phyloP scores from a whole-genome alignment of 1,140 invertebrate species.

The Drosophila punjabiensis region DNA sequence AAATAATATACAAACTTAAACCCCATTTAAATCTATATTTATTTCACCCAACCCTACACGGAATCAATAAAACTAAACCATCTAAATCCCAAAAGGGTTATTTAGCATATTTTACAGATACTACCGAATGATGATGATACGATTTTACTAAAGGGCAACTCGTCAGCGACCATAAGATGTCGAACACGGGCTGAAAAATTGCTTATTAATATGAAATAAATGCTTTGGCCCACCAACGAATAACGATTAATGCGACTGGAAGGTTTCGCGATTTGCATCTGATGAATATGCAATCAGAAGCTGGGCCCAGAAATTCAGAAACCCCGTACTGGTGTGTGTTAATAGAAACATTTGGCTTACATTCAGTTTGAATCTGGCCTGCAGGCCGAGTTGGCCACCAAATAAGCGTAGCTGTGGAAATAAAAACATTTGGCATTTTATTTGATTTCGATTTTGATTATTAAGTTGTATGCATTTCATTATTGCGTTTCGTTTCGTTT shows the following conservation, averaged over 20 bases:
- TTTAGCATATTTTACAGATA: constrained; percentile 49
- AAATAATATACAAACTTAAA: neutral
- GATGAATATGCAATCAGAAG: constrained; percentile 70
- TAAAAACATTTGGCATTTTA: constrained; percentile 83
- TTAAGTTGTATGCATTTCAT: constrained; percentile 82
- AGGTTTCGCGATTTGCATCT: constrained; percentile 76
- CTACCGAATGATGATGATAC: constrained; percentile 38
- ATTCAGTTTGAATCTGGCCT: constrained; percentile 14
- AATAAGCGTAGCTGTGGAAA: constrained; percentile 81
- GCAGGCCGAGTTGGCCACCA: constrained; percentile 40
- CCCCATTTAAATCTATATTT: neutral
- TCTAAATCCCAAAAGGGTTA: neutral
- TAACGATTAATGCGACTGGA: constrained; percentile 77
- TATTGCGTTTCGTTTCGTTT: constrained; percentile 41
- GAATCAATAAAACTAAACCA: constrained; percentile 30
- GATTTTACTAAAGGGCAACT: constrained; percentile 43
- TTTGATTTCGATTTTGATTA: constrained; percentile 74
- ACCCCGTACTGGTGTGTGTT: constrained; percentile 49
- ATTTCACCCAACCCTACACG: constrained; percentile 8
- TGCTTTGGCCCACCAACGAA: constrained; percentile 76
- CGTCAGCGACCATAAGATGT: constrained; percentile 74
- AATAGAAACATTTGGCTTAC: constrained; percentile 66
- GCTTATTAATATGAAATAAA: constrained; percentile 82
- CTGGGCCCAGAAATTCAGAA: constrained; percentile 7
- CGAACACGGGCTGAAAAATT: constrained; percentile 70